Base-by-base conservation (phyloP, 2,888 invertebrate species). In the Andrena flavipes region DNA sequence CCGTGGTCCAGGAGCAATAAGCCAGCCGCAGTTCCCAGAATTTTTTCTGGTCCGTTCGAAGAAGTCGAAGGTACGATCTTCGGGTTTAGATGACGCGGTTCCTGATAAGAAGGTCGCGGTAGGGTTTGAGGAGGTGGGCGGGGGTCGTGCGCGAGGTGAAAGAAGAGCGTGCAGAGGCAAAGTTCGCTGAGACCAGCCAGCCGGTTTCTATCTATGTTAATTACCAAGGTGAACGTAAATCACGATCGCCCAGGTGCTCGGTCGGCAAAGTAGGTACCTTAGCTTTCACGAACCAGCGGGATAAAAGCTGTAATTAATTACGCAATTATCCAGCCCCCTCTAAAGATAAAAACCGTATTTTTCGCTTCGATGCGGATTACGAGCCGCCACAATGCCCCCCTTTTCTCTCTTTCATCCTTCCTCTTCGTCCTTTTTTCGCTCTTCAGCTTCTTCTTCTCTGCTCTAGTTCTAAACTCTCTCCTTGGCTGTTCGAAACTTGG, bases 291-390 rank as follows among this genome's bases (percentile, higher is more conserved):
- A 78, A 84, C 63, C 82, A 80, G 74, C 84, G 76, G 89, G 90
- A 91, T 91, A 90, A 91, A 90, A 88, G 87, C 88, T 80, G 89
- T 91, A 92, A 92, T 92, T 91, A 93, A 92, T 92, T 92, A 91
- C 90, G 90, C 90, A 91, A 92, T 93, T 92, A 92, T 90, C 91
- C 89, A 79, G 84, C 77, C 87, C 86, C 85, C 82, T 87, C 87
- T 86, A 86, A 80, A 89, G 88, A 90, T 90, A 89, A 90, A 90
- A 91, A 87, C 81, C 90, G 87, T 90, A 90, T 90, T 92, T 91
- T 91, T 90, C 88, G 87, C 87, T 90, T 90, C 88, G 90, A 90
- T 91, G 89, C 89, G 87, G 89, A 85, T 89, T 88, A 84, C 88
- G 64, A 73, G 56, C 54, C 73, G 80, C 80, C 72, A 71, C 79